Conservation (phyloP, 2,888 invertebrate species). For the Aspidiotus destructor region DNA sequence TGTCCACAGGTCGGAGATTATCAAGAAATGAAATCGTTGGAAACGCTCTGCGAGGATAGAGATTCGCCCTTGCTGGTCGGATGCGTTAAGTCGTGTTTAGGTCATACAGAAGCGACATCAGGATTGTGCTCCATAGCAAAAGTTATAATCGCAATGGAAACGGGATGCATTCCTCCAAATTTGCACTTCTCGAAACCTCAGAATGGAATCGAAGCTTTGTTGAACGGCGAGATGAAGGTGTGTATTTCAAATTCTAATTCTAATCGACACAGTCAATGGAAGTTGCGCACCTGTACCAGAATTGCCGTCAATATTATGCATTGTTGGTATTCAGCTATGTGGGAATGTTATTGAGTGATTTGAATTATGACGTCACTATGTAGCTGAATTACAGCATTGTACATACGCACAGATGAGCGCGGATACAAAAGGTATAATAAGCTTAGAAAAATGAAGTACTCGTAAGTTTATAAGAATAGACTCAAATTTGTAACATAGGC, state of each 20-base stretch:
- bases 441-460: too few relatives aligned
- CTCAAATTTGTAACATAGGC: too few relatives aligned
- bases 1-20: conserved; percentile 25
- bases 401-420: too few relatives aligned
- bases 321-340: not conserved
- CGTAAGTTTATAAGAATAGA: too few relatives aligned
- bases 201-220: conserved; percentile 37
- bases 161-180: conserved; percentile 39
- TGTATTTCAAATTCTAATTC: not conserved
- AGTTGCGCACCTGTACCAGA: not conserved
- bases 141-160: conserved; percentile 39
- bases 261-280: conserved; percentile 5
- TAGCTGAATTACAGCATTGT: not conserved
- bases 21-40: conserved; percentile 81
- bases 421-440: too few relatives aligned
- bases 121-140: conserved; percentile 46
- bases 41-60: conserved; percentile 37
- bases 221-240: conserved; percentile 38
- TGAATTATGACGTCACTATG: not conserved
- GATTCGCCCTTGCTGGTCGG: conserved; percentile 47
- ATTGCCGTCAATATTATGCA: not conserved
- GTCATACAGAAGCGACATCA: conserved; percentile 49
- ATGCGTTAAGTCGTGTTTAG: conserved; percentile 53
- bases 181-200: conserved; percentile 38
- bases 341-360: not conserved